Evolutionary conservation across 1,140 invertebrate species (phyloP).

Genomic region (Mamestra configurata): DNA sequence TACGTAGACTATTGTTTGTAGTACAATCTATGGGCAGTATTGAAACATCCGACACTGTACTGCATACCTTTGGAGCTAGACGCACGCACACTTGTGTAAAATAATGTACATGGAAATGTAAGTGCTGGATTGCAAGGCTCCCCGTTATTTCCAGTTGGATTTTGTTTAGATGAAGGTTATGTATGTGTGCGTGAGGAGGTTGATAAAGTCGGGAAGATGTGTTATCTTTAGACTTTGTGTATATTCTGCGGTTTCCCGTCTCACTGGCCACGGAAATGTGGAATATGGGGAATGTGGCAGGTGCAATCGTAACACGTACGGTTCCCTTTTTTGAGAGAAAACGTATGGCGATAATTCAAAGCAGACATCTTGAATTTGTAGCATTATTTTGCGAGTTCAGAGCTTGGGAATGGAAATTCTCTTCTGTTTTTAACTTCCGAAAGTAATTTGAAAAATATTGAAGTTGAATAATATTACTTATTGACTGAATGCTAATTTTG

Average conservation of each 20-base stretch:
- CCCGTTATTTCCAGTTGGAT: not conserved
- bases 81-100: not conserved
- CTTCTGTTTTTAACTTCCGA: not conserved
- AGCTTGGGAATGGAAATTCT: conserved; percentile 21
- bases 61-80: not conserved
- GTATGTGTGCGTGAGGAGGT: not conserved
- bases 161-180: not conserved
- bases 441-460: conserved; percentile 2
- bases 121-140: not conserved
- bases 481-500: no score
- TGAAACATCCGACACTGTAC: not conserved
- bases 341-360: conserved; percentile 36
- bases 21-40: not conserved
- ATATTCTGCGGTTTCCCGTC: conserved; percentile 8
- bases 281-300: conserved; percentile 31
- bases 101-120: not conserved
- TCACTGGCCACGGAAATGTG: conserved; percentile 7
- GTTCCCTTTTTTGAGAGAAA: conserved; percentile 13
- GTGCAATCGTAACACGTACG: conserved; percentile 29
- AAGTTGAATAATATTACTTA: no score
- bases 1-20: conserved; percentile 21
- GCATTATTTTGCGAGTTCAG: not conserved
- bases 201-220: not conserved
- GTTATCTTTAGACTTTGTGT: not conserved
- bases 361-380: conserved; percentile 30